Percentiles rank a stretch among this genome's conserved stretches.
Conservation (phyloP, 2,888 invertebrate species). For the Drosophila meridionalis region DNA sequence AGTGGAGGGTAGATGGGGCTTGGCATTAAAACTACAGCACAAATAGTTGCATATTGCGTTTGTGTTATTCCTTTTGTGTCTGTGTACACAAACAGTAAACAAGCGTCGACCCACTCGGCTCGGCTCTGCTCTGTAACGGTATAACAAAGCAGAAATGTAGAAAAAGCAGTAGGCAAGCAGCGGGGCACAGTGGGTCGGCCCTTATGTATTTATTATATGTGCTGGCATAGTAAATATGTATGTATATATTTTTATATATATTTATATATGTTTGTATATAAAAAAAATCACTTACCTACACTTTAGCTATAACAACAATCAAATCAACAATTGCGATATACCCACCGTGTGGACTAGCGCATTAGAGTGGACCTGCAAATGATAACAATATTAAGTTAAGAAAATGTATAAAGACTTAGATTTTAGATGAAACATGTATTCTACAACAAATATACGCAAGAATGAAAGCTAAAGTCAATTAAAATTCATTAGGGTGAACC, state of each 20-base stretch:
- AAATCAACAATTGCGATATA: constrained; percentile 27
- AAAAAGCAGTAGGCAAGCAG: constrained; percentile 10
- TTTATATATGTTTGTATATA: neutral
- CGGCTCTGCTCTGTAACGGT: constrained; percentile 44
- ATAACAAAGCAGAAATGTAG: constrained; percentile 48
- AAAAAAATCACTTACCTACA: constrained; percentile 8
- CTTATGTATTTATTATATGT: constrained; percentile 5
- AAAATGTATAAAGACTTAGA: neutral
- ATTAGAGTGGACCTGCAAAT: constrained; percentile 36
- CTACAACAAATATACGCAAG: neutral
- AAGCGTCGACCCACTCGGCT: neutral
- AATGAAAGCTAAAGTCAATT: neutral
- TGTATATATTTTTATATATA: neutral
- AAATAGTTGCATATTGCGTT: constrained; percentile 71
- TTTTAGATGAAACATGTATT: neutral
- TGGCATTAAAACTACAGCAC: constrained; percentile 60
- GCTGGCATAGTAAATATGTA: neutral
- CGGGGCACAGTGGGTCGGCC: constrained; percentile 23
- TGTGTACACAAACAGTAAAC: constrained; percentile 20
- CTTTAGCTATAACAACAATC: constrained; percentile 23
- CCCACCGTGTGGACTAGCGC: neutral
- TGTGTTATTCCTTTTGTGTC: constrained; percentile 38
- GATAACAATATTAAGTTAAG: neutral
- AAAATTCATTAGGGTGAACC: neutral
- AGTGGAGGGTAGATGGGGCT: neutral